Evolutionary conservation across 2,113 vertebrate genomes (phyloP).

Genomic region (Balaenoptera acutorostrata): DNA sequence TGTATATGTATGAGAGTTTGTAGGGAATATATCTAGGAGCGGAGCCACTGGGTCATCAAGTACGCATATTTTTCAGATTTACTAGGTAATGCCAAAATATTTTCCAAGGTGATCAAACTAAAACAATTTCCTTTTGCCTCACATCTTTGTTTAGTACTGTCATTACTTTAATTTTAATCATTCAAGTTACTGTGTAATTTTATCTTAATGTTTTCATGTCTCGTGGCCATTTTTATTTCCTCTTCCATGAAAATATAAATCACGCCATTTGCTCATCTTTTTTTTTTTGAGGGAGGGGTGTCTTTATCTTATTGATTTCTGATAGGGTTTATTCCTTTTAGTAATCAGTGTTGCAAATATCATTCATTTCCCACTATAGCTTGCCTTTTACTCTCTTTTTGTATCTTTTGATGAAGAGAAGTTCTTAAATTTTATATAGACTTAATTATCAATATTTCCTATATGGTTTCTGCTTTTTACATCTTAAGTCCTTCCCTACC

Average conservation of each 20-base stretch:
- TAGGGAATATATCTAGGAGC: background rate
- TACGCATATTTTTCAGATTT: background rate
- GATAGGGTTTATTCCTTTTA: background rate
- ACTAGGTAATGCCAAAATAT: background rate
- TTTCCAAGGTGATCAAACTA: background rate
- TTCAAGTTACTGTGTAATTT: background rate
- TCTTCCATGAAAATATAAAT: background rate
- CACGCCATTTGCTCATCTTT: background rate
- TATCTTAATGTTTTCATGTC: background rate
- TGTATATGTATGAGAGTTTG: background rate
- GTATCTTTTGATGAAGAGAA: background rate
- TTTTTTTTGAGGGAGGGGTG: too few relatives aligned
- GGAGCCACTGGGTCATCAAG: background rate
- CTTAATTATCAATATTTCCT: background rate
- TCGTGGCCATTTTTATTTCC: background rate
- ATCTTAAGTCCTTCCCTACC: background rate
- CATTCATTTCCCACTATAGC: background rate
- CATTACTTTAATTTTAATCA: background rate
- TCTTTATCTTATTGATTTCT: background rate
- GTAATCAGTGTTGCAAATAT: background rate
- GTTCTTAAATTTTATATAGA: background rate
- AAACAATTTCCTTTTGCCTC: background rate
- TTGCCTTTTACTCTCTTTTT: background rate
- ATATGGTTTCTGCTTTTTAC: background rate
- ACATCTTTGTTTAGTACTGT: background rate